Base-by-base conservation (phyloP, 1,140 invertebrate species). In the Drosophila ficusphila region DNA sequence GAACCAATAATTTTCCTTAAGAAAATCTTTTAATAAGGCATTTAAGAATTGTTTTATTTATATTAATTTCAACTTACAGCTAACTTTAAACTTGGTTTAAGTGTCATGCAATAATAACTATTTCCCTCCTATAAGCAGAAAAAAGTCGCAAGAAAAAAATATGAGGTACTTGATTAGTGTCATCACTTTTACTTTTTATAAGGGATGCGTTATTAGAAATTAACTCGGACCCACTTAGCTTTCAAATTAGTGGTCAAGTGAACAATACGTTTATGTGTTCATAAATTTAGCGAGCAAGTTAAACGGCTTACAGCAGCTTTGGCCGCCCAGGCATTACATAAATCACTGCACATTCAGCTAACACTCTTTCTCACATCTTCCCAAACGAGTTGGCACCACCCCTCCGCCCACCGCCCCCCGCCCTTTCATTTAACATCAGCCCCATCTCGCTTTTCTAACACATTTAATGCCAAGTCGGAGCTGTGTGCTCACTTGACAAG, bases 391-490 rank as follows among this genome's bases (percentile, higher is more conserved):
- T 21, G 27, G 11, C 54, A 21, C 42, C 42, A 16, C 18, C 54
- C 25, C 8, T 14, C 16, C 14, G 19, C 36, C 14, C n/a, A 2
- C 38, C n/a, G 14, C 5, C 11, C 14, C 14, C 18, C 42, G 18
- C 19, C 44, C 44, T 19, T 27, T 56, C 12, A 23, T 39, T 48
- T 14, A 23, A 21, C 34, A 58, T 6, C 27, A 57, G 16, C 19
- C 33, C 23, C 21, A 12, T 23, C 25, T 14, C 25, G 12, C 38
- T 52, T 61, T 53, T 62, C 73, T 79, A 79, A 67, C 71, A 86
- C 81, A 86, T 83, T 83, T 79, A 72, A 64, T 70, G 71, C 34
- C 70, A 60, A 75, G 54, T 79, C 77, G 60, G 72, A 31, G 38
- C 47, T 72, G 56, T 68, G 61, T 33, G 64, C 71, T 41, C 70